Evolutionary conservation across 2,113 vertebrate species (phyloP).

Genomic region (Craseonycteris thonglongyai): DNA sequence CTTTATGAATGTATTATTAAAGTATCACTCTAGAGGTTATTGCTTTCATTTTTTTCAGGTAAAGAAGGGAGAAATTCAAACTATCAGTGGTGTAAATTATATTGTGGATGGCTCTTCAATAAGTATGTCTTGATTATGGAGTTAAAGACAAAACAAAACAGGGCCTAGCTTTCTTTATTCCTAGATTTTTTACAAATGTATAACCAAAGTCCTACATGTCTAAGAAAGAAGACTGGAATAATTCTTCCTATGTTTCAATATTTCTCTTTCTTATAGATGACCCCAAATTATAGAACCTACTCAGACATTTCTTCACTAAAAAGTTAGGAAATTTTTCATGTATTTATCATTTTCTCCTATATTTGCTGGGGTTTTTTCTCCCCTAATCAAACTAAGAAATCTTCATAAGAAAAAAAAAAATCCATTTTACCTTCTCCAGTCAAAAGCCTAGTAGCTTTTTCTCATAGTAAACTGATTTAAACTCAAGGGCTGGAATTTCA

Average conservation of each 20-base stretch:
- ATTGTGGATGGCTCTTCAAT: not conserved
- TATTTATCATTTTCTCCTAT: not conserved
- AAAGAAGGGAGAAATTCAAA: not conserved
- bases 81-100: not conserved
- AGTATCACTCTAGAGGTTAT: not conserved
- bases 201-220: not conserved
- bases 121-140: not conserved
- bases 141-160: not conserved
- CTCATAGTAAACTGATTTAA: not conserved
- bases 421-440: not conserved
- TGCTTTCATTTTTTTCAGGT: not conserved
- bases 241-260: not conserved
- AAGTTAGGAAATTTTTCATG: not conserved
- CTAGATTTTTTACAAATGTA: not conserved
- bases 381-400: constrained; percentile 15
- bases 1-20: not conserved
- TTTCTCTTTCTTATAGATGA: not conserved
- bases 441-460: not conserved
- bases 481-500: not conserved
- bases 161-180: not conserved
- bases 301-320: not conserved
- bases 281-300: not conserved
- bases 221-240: not conserved
- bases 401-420: not conserved
- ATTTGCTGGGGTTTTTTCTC: not conserved